Conservation (phyloP, 2,113 vertebrate genomes). For the Burhinus bistriatus region DNA sequence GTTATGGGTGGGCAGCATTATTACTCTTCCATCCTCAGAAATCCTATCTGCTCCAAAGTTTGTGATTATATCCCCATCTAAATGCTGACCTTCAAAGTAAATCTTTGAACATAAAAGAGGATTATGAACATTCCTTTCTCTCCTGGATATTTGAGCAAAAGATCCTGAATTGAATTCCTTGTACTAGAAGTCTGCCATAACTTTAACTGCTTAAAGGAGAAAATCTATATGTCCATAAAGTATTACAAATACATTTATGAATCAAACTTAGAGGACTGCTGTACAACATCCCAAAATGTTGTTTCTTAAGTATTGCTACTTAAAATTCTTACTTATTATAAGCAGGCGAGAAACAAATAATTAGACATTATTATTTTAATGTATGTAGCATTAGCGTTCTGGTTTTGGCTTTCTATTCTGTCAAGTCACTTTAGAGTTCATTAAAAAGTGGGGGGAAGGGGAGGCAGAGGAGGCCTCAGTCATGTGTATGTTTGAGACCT, state of each 20-base stretch:
- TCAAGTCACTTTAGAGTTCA: neutral
- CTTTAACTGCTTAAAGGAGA: neutral
- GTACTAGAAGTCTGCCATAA: neutral
- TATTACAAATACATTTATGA: neutral
- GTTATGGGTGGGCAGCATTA: neutral
- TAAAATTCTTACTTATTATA: neutral
- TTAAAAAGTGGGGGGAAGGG: neutral
- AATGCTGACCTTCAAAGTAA: neutral
- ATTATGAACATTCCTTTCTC: neutral
- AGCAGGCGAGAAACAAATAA: neutral
- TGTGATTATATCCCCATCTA: neutral
- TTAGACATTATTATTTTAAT: neutral
- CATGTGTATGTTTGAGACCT: neutral
- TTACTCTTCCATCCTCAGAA: neutral
- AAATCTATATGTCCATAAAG: neutral
- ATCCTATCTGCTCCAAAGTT: neutral
- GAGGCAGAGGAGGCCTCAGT: rapidly evolving
- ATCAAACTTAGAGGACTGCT: neutral
- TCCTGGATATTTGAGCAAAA: neutral
- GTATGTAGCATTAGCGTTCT: neutral
- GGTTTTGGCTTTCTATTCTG: neutral
- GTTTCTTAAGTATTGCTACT: neutral
- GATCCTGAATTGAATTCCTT: neutral
- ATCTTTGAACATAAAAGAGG: neutral
- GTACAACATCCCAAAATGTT: neutral